Evolutionary conservation across 2,888 invertebrate species (phyloP), one percentile per base, ranked within the genome.

Genomic region (Acanthosoma haemorrhoidale): DNA sequence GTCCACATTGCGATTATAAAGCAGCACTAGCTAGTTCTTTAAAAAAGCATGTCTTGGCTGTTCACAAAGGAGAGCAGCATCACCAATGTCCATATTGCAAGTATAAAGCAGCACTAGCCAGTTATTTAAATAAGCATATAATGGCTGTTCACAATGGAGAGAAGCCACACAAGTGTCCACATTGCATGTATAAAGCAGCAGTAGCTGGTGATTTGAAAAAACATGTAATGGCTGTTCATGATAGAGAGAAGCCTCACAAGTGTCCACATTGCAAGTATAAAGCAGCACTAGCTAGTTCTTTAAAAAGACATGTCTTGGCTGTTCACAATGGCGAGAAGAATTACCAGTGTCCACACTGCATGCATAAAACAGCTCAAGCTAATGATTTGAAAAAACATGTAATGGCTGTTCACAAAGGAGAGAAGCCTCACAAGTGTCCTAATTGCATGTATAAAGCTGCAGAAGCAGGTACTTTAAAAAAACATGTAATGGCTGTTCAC

Each of bases 221-320:
- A 25, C 51, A 51, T n/a, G n/a, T 51, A 51, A 51, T 51, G 51
- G 51, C 51, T 3, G 25, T 21, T 25, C 51, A 51, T 25, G 2
- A 21, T 25, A 25, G 51, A 6, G 51, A 51, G 6, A 51, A 4
- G 25, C 51, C 51, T 2, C 51, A 25, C 18, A 21, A 51, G 6
- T 51, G 51, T 25, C 51, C 51, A n/a, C 51, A 51, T 51, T 51
- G 51, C n/a, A 25, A 51, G n/a, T 51, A 51, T 25, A 51, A 51
- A 51, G 51, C 51, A 25, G 29, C 29, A 4, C 25, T 25, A 51
- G 6, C 6, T 21, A 51, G 4, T 25, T 51, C 25, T 25, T 25
- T 51, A n/a, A 25, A n/a, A 25, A 51, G 1, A 13, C 51, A 51
- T n/a, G n/a, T n/a, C n/a, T n/a, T 51, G 51, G 11, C 9, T 8